Percentiles rank a stretch among this genome's conserved stretches.
phyloP scores from a whole-genome alignment of 2,888 invertebrate genomes.

The Campopleginae sp. region DNA sequence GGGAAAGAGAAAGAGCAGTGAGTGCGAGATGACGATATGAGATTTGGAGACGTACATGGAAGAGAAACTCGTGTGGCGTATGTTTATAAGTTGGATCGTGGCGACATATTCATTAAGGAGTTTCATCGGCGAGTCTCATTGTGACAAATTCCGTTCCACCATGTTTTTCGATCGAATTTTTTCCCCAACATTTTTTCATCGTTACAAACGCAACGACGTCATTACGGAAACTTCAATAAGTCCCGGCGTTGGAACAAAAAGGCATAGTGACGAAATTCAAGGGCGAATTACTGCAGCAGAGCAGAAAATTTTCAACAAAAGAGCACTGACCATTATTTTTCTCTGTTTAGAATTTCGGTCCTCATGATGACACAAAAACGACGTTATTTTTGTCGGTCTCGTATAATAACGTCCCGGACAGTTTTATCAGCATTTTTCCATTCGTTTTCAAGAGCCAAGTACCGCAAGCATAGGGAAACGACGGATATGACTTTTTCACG shows the following conservation, averaged over 20 bases:
- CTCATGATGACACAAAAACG: background rate
- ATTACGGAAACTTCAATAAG: background rate
- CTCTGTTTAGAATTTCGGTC: background rate
- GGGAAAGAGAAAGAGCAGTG: conserved; percentile 3
- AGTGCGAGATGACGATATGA: background rate
- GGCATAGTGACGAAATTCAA: background rate
- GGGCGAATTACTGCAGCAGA: background rate
- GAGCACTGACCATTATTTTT: background rate
- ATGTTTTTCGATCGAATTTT: background rate
- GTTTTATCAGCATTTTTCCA: background rate
- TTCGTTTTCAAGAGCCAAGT: background rate
- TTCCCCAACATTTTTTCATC: background rate
- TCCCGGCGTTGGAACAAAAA: background rate
- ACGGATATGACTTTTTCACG: background rate
- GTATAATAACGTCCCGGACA: background rate
- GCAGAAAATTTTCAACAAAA: background rate
- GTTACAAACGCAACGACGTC: background rate
- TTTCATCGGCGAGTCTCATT: background rate
- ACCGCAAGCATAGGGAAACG: background rate
- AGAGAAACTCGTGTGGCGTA: background rate
- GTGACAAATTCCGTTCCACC: background rate
- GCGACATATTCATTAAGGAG: background rate
- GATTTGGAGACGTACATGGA: background rate
- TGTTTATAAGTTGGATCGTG: background rate
- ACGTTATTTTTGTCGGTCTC: background rate